A percentile compares a stretch with the other conserved stretches of the same genome.
Evolutionary conservation across 2,797 vertebrate genomes (phyloP).

Genomic region (Gallinago solitaria): DNA sequence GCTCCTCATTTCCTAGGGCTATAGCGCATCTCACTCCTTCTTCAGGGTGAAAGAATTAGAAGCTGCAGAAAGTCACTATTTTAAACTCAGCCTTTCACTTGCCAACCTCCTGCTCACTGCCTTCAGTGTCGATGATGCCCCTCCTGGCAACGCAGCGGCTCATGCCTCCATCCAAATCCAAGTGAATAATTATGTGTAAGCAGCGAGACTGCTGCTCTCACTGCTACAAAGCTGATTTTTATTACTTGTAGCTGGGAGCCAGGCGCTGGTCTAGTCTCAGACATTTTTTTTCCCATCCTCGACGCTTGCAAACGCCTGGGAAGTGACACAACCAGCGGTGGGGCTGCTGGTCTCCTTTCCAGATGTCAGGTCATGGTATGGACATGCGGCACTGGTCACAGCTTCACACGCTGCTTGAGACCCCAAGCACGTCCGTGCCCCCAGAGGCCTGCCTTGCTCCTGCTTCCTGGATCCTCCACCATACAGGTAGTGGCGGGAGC

Average conservation of each 20-base stretch:
- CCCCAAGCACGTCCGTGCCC: fast-evolving
- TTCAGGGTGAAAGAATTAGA: neutral
- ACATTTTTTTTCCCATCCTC: neutral
- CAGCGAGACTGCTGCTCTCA: neutral
- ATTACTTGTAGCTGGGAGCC: neutral
- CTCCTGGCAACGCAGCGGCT: neutral
- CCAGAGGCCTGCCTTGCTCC: neutral
- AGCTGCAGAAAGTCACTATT: neutral
- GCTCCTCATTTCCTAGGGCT: neutral
- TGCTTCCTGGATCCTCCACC: neutral
- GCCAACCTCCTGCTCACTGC: neutral
- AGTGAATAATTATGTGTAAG: neutral
- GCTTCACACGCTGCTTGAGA: neutral
- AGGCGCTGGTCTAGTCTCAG: neutral
- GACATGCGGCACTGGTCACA: fast-evolving
- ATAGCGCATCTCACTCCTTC: neutral
- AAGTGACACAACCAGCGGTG: neutral
- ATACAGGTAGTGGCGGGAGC: fast-evolving
- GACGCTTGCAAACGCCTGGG: neutral
- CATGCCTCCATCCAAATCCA: neutral
- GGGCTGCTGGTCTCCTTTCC: neutral
- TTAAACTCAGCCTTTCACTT: neutral
- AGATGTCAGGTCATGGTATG: neutral
- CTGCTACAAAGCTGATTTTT: neutral
- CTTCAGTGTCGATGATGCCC: neutral